phyloP scores from a whole-genome alignment of 2,797 vertebrate species.

The Intellagama lesueurii region DNA sequence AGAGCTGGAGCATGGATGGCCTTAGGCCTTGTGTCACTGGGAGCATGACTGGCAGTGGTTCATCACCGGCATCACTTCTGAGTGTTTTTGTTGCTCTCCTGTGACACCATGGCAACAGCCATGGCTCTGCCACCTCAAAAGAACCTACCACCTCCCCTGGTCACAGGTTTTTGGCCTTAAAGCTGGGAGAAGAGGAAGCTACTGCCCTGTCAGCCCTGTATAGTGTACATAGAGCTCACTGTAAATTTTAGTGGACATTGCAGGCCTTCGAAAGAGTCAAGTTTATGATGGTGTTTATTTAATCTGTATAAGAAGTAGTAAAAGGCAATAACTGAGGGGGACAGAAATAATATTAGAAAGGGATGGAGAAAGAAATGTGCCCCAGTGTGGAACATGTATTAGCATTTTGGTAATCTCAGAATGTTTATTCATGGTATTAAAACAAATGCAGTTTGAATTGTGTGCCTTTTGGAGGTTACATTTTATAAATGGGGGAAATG shows the following conservation, averaged over 20 bases:
- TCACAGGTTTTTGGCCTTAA: too few species aligned
- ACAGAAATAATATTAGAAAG: too few species aligned
- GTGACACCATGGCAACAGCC: too few species aligned
- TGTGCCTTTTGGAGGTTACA: neutral
- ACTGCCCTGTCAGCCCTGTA: neutral
- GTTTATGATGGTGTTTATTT: neutral
- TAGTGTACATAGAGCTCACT: neutral
- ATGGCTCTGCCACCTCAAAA: too few species aligned
- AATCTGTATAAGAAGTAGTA: neutral
- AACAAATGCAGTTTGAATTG: neutral
- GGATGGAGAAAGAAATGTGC: neutral
- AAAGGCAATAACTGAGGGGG: neutral
- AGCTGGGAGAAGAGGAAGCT: too few species aligned
- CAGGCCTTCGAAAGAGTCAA: neutral
- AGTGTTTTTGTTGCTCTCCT: too few species aligned
- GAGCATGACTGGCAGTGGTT: too few species aligned
- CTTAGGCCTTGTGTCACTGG: too few species aligned
- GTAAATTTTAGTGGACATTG: neutral
- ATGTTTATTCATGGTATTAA: constrained; percentile 5
- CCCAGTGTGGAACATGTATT: neutral
- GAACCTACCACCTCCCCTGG: too few species aligned
- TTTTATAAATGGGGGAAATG: neutral
- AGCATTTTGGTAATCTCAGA: neutral
- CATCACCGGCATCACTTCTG: too few species aligned
- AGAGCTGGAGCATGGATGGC: too few species aligned